These are phyloP conservation scores for Drosophila elegans DNA, from an alignment of 1,140 invertebrate genomes.

Conservation along the genomic window DNA sequence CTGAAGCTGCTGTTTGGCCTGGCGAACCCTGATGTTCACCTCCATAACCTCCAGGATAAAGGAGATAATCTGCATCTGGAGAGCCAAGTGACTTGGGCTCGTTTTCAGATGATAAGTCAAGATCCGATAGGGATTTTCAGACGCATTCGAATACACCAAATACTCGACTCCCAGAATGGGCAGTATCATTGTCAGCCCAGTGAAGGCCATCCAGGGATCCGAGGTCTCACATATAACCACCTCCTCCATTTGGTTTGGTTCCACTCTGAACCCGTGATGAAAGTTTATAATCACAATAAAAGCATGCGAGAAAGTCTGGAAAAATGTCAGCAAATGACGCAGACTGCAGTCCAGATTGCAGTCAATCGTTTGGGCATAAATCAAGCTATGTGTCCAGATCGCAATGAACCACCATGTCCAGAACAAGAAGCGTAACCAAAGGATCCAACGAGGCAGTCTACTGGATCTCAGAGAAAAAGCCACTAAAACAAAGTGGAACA, in stretches of 20 bases:
- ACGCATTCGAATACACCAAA: background rate
- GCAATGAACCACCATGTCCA: constrained; percentile 50
- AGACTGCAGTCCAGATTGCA: constrained; percentile 57
- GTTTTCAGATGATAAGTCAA: constrained; percentile 22
- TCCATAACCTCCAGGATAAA: constrained; percentile 54
- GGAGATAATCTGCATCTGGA: constrained; percentile 56
- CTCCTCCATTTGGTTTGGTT: background rate
- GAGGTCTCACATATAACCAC: background rate
- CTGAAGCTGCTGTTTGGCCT: constrained; percentile 22
- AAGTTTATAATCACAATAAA: constrained; percentile 44
- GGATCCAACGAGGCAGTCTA: constrained; percentile 3
- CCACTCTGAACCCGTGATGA: constrained; percentile 3
- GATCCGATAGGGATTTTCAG: background rate
- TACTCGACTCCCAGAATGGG: constrained; percentile 14
- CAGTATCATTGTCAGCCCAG: constrained; percentile 15
- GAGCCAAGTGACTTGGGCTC: constrained; percentile 28
- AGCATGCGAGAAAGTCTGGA: constrained; percentile 31
- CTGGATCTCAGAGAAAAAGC: constrained; percentile 31
- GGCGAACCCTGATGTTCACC: constrained; percentile 26
- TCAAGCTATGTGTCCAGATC: constrained; percentile 1
- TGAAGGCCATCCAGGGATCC: constrained; percentile 4
- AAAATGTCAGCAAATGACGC: constrained; percentile 15
- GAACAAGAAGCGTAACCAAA: constrained; percentile 13
- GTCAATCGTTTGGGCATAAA: background rate
- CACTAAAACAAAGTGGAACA: constrained; percentile 18